A percentile compares a stretch with the other conserved stretches of the same genome.
Evolutionary conservation across 2,888 invertebrate species (phyloP).

Genomic region (Xestia xanthographa): DNA sequence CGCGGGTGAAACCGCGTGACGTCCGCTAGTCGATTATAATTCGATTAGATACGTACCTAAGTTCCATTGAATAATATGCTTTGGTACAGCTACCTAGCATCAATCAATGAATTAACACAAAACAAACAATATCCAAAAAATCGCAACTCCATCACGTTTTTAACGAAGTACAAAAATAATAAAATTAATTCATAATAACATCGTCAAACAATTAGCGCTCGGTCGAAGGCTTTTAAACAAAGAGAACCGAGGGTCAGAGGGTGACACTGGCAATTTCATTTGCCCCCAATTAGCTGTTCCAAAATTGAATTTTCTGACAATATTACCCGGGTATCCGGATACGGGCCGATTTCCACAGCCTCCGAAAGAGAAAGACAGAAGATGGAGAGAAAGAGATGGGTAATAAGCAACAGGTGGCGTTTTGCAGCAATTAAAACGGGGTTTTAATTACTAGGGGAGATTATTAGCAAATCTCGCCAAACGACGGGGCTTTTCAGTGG

Average conservation of each 20-base stretch:
- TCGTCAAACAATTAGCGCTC: constrained; percentile 82
- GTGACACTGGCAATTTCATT: constrained; percentile 87
- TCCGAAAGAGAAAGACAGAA: constrained; percentile 76
- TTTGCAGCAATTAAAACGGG: constrained; percentile 89
- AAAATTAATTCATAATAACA: constrained; percentile 82
- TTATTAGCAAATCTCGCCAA: constrained; percentile 87
- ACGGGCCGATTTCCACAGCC: constrained; percentile 86
- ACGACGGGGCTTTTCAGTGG: constrained; percentile 84
- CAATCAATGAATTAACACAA: not conserved
- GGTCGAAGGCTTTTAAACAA: constrained; percentile 75
- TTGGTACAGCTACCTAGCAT: not conserved
- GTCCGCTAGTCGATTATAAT: constrained; percentile 2
- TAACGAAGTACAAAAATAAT: constrained; percentile 72
- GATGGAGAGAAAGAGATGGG: constrained; percentile 67
- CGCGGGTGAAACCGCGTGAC: too few relatives aligned
- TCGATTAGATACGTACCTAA: not conserved
- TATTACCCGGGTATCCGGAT: constrained; percentile 87
- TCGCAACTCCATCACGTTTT: not conserved
- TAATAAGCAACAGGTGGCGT: constrained; percentile 88
- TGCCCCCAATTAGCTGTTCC: constrained; percentile 86
- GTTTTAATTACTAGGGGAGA: constrained; percentile 90
- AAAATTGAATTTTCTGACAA: constrained; percentile 88
- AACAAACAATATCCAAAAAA: not conserved
- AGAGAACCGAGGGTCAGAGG: constrained; percentile 82
- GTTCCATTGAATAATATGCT: not conserved